phyloP scores from a whole-genome alignment of 2,888 invertebrate genomes.

The Mythimna lalbum region DNA sequence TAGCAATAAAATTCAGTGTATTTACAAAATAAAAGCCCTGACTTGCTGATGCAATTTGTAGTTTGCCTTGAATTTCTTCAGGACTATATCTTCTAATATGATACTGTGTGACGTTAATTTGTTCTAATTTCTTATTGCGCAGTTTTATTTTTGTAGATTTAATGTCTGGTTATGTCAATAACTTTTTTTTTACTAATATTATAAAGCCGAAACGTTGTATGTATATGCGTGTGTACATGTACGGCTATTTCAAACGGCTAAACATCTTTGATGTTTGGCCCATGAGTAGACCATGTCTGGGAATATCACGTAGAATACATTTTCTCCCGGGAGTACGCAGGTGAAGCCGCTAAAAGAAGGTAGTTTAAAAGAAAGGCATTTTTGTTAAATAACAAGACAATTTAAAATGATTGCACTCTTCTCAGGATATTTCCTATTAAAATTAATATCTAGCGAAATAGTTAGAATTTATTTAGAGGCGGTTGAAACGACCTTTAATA shows the following conservation, averaged over 20 bases:
- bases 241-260: no score
- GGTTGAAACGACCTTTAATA: background rate
- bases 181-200: background rate
- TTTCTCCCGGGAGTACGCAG: no score
- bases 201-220: no score
- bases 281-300: no score
- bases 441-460: background rate
- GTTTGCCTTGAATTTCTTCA: constrained; percentile 6
- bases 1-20: constrained; percentile 4
- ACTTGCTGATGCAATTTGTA: constrained; percentile 37
- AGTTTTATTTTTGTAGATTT: background rate
- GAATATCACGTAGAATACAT: no score
- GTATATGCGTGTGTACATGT: no score
- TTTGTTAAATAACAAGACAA: no score
- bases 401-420: no score
- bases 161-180: background rate
- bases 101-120: background rate
- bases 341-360: no score
- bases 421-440: no score
- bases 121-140: constrained; percentile 20
- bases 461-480: background rate
- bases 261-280: no score
- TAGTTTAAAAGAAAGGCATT: no score
- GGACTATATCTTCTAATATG: background rate
- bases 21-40: background rate